Percentiles rank a stretch among this genome's conserved stretches.
Conservation (phyloP, 1,140 invertebrate genomes). For the Brachionus rubens region DNA sequence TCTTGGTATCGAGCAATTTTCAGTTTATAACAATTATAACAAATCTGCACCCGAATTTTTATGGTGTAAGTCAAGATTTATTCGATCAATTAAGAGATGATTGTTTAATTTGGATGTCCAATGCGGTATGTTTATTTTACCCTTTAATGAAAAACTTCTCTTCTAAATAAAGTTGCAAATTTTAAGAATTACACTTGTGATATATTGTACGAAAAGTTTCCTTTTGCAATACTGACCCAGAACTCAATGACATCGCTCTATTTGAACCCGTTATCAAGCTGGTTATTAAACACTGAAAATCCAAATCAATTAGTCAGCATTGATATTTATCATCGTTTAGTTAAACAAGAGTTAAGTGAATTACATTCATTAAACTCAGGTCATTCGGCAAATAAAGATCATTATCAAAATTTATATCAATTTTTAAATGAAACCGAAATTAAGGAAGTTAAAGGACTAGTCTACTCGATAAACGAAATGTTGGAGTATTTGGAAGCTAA, state of each 20-base stretch:
- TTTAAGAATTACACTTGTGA: conserved; percentile 46
- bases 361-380: neutral
- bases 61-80: conserved; percentile 15
- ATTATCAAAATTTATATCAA: conserved; percentile 4
- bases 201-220: conserved; percentile 45
- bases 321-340: conserved; percentile 8
- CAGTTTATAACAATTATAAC: conserved; percentile 43
- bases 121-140: neutral
- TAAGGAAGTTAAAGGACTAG: neutral
- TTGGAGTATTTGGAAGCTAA: conserved; percentile 41
- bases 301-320: conserved; percentile 1
- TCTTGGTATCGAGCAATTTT: conserved; percentile 28
- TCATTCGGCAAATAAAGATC: neutral
- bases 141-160: too few relatives aligned
- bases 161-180: too few relatives aligned
- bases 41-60: conserved; percentile 23
- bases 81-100: conserved; percentile 31
- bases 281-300: neutral
- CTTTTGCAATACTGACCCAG: conserved; percentile 9
- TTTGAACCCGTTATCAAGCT: conserved; percentile 40
- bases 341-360: conserved; percentile 22
- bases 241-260: neutral
- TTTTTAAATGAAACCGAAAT: neutral
- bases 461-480: conserved; percentile 24
- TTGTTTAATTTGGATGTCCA: conserved; percentile 43